Evolutionary conservation across 2,888 invertebrate species (phyloP), one percentile per base, ranked within the genome.

Genomic region (Chrysomela aeneicollis): DNA sequence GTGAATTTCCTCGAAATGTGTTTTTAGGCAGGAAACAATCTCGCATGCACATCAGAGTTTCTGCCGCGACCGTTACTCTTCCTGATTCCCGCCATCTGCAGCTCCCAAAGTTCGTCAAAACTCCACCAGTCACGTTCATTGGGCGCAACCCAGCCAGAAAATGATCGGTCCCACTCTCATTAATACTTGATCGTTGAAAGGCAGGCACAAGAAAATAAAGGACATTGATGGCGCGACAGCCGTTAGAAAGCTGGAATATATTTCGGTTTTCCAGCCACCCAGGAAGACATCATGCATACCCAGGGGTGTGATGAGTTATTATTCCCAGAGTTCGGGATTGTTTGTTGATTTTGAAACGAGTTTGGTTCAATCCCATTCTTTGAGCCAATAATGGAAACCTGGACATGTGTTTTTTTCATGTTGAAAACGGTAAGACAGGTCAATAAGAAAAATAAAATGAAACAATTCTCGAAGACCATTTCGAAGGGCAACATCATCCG

Each of bases 151-250:
- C 46, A 46, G 26, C 26, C 57, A 47, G 46, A 26, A 57, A 57
- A 46, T 57, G 46, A 57, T 57, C 30, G 46, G 57, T 17, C 46
- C 30, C 46, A 47, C 57, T 57, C 47, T 57, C 47, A 42, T 57
- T 57, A 57, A 57, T 57, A 57, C 46, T 47, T 57, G 57, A 57
- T 57, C 46, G 57, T 57, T 46, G 57, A 12, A 57, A 30, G 37
- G 55, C 57, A n/a, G 57, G 37, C 42, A 46, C 12, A 46, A 26
- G 57, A 57, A 55, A 57, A 57, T 57, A 57, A 46, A 57, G 57
- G 30, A 37, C 37, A 57, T 57, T 32, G 21, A n/a, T n/a, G n/a
- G 26, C 30, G 57, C 26, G 46, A 10, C 46, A 21, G 6, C 12
- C 46, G 57, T 37, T 57, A 22, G 3, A 15, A 57, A 57, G 46